Conservation (phyloP, 2,888 invertebrate species). For the Caenorhabditis macrosperma region DNA sequence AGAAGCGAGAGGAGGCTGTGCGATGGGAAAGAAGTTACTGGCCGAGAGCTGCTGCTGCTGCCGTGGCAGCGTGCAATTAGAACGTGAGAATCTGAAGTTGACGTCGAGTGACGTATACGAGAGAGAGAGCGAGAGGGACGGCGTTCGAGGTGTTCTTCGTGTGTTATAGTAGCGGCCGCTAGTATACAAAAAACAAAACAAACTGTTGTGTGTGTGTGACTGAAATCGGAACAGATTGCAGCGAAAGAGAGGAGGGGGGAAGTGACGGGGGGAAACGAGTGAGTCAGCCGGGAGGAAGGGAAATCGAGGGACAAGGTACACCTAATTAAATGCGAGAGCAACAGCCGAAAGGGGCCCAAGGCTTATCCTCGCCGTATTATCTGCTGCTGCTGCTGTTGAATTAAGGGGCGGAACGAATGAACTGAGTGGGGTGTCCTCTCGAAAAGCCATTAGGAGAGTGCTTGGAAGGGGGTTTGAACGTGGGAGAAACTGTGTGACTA, state of each 20-base stretch:
- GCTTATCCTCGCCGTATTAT: not conserved
- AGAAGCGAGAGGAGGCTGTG: not conserved
- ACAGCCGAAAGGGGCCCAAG: not conserved
- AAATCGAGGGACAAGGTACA: not conserved
- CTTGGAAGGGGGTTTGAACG: not conserved
- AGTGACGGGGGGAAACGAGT: not conserved
- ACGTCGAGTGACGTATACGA: not conserved
- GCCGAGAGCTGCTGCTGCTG: too few species aligned
- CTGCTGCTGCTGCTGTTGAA: not conserved
- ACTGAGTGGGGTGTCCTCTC: not conserved
- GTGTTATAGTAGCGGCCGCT: not conserved
- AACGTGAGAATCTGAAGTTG: constrained; percentile 11
- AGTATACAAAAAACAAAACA: not conserved
- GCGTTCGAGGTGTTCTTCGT: constrained; percentile 3
- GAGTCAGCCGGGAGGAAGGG: not conserved
- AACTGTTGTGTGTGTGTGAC: not conserved
- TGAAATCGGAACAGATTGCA: not conserved
- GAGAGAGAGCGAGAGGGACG: not conserved
- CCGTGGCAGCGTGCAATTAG: not conserved
- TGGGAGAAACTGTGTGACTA: too few species aligned
- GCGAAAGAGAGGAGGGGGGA: not conserved
- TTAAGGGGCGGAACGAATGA: not conserved
- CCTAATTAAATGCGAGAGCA: not conserved
- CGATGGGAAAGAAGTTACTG: not conserved
- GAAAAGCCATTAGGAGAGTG: constrained; percentile 13